Percentiles rank a stretch among this genome's conserved stretches.
Conservation (phyloP, 2,113 vertebrate genomes). For the Narcine bancroftii region DNA sequence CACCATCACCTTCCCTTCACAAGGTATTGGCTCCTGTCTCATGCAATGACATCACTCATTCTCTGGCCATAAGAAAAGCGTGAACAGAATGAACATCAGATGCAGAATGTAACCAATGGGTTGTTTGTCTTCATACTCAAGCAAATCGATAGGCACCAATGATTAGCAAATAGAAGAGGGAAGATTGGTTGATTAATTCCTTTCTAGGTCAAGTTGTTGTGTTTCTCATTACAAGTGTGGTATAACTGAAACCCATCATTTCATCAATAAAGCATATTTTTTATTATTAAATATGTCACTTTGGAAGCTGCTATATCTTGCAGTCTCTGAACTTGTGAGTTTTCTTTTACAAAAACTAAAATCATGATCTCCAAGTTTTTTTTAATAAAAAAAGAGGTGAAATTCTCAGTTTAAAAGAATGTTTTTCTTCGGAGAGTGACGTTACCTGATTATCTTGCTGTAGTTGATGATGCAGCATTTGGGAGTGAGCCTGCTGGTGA, state of each 20-base stretch:
- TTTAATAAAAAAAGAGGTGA: too few species aligned
- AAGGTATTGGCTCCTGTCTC: not conserved
- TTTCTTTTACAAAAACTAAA: not conserved
- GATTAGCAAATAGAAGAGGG: too few species aligned
- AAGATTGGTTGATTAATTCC: too few species aligned
- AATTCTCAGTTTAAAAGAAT: not conserved
- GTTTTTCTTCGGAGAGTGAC: rapidly evolving
- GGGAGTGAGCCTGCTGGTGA: slow-evolving; percentile 91
- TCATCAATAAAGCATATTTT: not conserved
- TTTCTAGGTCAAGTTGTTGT: too few species aligned
- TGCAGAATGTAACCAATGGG: too few species aligned
- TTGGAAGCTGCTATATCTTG: not conserved
- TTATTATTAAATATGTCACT: not conserved
- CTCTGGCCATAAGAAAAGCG: too few species aligned
- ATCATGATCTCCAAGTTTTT: too few species aligned
- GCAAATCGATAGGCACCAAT: too few species aligned
- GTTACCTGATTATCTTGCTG: slow-evolving; percentile 62
- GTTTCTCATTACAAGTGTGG: not conserved
- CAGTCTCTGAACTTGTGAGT: not conserved
- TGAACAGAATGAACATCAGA: too few species aligned
- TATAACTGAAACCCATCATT: not conserved
- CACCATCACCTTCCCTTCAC: not conserved
- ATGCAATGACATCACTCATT: too few species aligned
- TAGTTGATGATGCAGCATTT: slow-evolving; percentile 82
- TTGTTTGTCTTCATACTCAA: too few species aligned